Base-by-base conservation (phyloP, 2,113 vertebrate species). In the Spea bombifrons region DNA sequence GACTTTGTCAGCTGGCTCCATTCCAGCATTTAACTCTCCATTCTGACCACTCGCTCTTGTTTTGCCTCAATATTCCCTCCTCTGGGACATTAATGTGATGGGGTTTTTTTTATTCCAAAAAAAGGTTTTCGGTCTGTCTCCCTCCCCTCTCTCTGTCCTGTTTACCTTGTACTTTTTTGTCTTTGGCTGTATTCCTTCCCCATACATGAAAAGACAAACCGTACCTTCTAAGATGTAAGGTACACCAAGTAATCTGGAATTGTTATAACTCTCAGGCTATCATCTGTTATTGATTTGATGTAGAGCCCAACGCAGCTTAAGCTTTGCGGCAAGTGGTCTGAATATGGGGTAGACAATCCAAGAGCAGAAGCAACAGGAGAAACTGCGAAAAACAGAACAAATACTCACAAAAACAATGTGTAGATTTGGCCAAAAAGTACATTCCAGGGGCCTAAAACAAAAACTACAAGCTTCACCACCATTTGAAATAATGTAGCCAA, bases 11-110 rank as follows among this genome's bases (percentile, higher is more conserved):
- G 71, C 52, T 73, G 78, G 78, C 71, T 6, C 15, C 17, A 16
- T 2, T 71, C 78, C 78, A 80, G 46, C 45, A 49, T 7, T 80
- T 73, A 68, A 72, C 78, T 80, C 78, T 73, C 71, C 8, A 43
- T 73, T 68, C 71, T 80, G 78, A 71, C 77, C 55, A 44, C 57
- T 48, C 30, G 65, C 61, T 44, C 71, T 73, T 80, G 70, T 80
- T 74, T 80, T 80, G 71, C 71, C 64, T 80, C 63, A 74, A 80
- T 80, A 80, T 80, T 49, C 78, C 49, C 10, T 67, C 78, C 71
- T 74, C 55, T 47, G 78, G 70, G 78, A 80, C 65, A 68, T 66
- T 50, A 74, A 74, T 68, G 68, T 80, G 71, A 80, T 80, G 71
- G 71, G 71, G 63, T 49, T 67, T 64, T 30, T 70, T 79, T 79